Base-by-base conservation (phyloP, 2,797 vertebrate species). In the Ctenopoma multispine region DNA sequence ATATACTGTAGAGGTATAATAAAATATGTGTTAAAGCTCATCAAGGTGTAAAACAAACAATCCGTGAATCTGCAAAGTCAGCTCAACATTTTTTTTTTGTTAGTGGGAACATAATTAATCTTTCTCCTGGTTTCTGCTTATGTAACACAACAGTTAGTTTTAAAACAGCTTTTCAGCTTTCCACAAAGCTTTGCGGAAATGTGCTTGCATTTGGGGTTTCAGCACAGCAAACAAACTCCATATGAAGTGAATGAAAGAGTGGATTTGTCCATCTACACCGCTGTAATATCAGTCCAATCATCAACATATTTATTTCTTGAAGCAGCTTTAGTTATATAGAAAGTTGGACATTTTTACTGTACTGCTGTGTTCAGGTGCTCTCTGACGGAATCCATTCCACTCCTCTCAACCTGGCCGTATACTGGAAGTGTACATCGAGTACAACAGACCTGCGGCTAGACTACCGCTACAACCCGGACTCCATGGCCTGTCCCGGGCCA, bases 331-430 rank as follows among this genome's bases (percentile, higher is more conserved):
- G 43, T 43, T 6, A 0, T 21, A 1, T 44, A 40, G 65, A 20
- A 44, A 14, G 36, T 36, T 12, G 8, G 10, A 46, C 18, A 43
- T 3, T 56, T 44, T 13, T 18, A 62, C 27, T 62, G 54, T 71
- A 63, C 77, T 78, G 63, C 11, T 75, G 61, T 34, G 58, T 85
- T 56, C 92, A 99, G 97, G 98, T 99, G 62, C 95, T 89, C 82
- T 97, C 97, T 62, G 97, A 98, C 50, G 97, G 97, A 51, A 97
- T 99, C 89, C 97, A 97, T 71, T 99, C 98, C 59, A 98, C 97
- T 46, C 98, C 97, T 46, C 92, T 99, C 48, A 99, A 98, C 89
- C 95, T 99, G 84, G 96, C 97, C 7, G 96, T 98, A 5, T 99
- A 99, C 79, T 99, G 97, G 97, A 99, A 99, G 87, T 99, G 97